These are phyloP conservation scores for Babyrousa celebensis DNA, from an alignment of 2,797 vertebrate genomes.

Conservation along the genomic window DNA sequence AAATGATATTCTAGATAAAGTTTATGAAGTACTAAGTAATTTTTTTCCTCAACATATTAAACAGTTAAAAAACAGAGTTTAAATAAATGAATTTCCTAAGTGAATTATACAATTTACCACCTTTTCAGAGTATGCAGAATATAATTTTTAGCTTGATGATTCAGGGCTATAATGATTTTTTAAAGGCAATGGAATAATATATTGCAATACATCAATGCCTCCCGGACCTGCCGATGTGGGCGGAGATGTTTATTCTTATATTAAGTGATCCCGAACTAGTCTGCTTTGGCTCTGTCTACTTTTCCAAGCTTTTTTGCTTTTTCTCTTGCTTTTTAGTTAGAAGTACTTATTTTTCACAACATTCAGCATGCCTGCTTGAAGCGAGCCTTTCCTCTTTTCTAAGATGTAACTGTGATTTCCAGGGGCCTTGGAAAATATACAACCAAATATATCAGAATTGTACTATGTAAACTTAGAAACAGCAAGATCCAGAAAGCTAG, in stretches of 20 bases:
- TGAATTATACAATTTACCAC: not conserved
- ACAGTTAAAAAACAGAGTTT: not conserved
- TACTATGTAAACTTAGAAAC: slow-evolving; percentile 53
- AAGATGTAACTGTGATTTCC: slow-evolving; percentile 59
- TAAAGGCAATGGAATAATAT: not conserved
- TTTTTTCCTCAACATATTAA: slow-evolving; percentile 16
- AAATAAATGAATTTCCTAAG: not conserved
- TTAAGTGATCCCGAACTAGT: not conserved
- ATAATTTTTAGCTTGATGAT: not conserved
- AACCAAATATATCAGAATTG: not conserved
- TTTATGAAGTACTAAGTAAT: not conserved
- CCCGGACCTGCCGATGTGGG: not conserved
- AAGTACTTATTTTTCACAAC: slow-evolving; percentile 48
- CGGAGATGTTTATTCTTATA: not conserved
- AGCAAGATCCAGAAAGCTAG: slow-evolving; percentile 3
- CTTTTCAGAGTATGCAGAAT: not conserved
- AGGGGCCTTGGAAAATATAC: slow-evolving; percentile 41
- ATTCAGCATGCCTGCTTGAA: slow-evolving; percentile 30
- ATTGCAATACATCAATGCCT: not conserved
- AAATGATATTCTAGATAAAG: not conserved
- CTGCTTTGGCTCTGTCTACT: not conserved
- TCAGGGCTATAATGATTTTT: not conserved
- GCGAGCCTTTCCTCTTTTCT: not conserved
- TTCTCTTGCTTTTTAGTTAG: not conserved
- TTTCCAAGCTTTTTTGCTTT: slow-evolving; percentile 25